A percentile compares a stretch with the other conserved stretches of the same genome.
phyloP scores from a whole-genome alignment of 2,113 vertebrate genomes.

The Leptobrachium leishanense region DNA sequence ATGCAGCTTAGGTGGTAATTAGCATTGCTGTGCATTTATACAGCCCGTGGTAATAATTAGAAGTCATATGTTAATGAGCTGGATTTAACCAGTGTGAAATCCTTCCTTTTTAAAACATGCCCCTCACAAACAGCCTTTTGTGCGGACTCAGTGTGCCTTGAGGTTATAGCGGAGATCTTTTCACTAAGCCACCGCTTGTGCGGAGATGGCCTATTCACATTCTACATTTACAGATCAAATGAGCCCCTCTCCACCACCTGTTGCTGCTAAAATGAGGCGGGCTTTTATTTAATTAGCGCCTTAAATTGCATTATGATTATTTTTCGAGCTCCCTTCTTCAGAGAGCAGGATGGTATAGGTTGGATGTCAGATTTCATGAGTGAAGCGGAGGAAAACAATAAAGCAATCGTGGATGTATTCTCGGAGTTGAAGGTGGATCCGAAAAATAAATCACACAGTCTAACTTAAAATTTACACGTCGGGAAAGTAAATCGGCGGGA shows the following conservation, averaged over 20 bases:
- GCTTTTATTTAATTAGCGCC: conserved; percentile 29
- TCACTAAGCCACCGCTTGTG: conserved; percentile 1
- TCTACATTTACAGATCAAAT: conserved; percentile 13
- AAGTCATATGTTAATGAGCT: conserved; percentile 43
- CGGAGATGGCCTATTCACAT: conserved; percentile 23
- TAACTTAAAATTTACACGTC: no score
- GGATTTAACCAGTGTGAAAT: conserved; percentile 36
- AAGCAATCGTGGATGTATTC: no score
- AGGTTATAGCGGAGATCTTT: conserved; percentile 17
- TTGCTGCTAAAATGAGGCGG: conserved; percentile 19
- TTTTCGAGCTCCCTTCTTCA: neutral
- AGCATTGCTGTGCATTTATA: conserved; percentile 7
- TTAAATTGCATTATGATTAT: neutral
- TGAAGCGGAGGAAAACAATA: no score
- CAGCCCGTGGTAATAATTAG: conserved; percentile 31
- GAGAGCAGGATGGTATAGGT: no score
- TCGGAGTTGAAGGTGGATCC: no score
- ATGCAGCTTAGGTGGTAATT: conserved; percentile 34
- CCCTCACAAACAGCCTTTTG: conserved; percentile 41
- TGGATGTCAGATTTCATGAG: no score
- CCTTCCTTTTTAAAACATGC: conserved; percentile 21
- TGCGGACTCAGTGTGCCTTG: conserved; percentile 18
- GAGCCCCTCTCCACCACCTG: conserved; percentile 39
- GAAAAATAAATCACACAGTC: no score
- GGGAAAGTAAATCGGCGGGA: no score